Evolutionary conservation across 1,140 invertebrate species (phyloP).

Genomic region (Apis cerana): DNA sequence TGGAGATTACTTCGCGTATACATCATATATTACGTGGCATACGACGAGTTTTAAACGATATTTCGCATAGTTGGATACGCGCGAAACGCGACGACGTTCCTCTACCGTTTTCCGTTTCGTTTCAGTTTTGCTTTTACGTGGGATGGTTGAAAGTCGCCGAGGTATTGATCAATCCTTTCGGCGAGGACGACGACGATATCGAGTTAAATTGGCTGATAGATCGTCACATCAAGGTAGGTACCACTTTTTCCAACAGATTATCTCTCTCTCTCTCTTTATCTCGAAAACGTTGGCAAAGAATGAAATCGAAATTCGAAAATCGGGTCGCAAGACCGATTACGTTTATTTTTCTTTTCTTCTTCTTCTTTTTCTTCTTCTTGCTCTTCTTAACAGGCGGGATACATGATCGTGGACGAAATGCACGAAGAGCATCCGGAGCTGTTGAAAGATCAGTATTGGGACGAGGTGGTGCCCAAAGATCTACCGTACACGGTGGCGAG

Average conservation of each 20-base stretch:
- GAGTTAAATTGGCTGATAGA: conserved; percentile 95
- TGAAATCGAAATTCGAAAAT: neutral
- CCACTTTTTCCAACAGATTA: too few relatives aligned
- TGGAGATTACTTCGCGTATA: too few relatives aligned
- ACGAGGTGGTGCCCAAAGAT: conserved; percentile 93
- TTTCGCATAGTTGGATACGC: too few relatives aligned
- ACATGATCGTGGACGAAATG: conserved; percentile 96
- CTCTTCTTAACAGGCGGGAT: conserved; percentile 85
- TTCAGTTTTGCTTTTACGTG: conserved; percentile 97
- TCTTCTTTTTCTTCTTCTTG: neutral
- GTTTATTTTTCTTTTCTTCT: neutral
- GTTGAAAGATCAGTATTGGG: conserved; percentile 94
- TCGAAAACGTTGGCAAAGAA: too few relatives aligned
- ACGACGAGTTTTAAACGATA: too few relatives aligned
- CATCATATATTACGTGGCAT: too few relatives aligned
- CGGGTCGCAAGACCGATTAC: neutral
- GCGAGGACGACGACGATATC: conserved; percentile 97
- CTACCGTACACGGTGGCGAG: conserved; percentile 93
- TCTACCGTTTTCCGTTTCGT: conserved; percentile 10
- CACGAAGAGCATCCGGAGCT: conserved; percentile 94
- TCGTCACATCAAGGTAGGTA: conserved; percentile 90
- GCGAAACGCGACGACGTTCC: neutral
- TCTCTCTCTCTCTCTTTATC: too few relatives aligned
- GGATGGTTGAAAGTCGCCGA: conserved; percentile 98
- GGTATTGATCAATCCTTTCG: conserved; percentile 95